Evolutionary conservation across 2,113 vertebrate genomes (phyloP).

Genomic region (Halichoerus grypus): DNA sequence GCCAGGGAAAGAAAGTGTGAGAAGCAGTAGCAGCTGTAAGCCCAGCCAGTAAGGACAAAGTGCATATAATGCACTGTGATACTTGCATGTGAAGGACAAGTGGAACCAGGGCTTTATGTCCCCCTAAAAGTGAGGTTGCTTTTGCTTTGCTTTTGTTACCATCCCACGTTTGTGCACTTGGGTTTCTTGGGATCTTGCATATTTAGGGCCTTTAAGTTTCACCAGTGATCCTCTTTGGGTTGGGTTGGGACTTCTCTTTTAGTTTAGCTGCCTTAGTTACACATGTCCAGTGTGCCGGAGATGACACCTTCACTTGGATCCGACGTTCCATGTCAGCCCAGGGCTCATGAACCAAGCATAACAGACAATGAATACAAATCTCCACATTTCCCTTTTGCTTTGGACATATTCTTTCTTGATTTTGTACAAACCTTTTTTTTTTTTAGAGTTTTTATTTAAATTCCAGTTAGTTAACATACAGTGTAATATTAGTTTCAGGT

Average conservation of each 20-base stretch:
- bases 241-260: background rate
- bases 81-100: background rate
- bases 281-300: background rate
- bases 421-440: background rate
- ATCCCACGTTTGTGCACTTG: background rate
- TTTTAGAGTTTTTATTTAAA: no score
- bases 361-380: background rate
- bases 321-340: background rate
- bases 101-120: background rate
- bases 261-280: background rate
- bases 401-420: background rate
- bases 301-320: background rate
- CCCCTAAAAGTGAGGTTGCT: background rate
- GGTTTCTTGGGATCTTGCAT: background rate
- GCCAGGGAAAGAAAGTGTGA: background rate
- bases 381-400: background rate
- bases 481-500: no score
- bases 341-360: background rate
- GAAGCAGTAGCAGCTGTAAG: background rate
- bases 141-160: background rate
- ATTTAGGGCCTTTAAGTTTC: background rate
- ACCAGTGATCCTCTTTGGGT: background rate
- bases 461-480: no score
- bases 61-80: rapidly evolving
- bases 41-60: background rate